Conservation (phyloP, 2,888 invertebrate genomes). For the Allacma fusca region DNA sequence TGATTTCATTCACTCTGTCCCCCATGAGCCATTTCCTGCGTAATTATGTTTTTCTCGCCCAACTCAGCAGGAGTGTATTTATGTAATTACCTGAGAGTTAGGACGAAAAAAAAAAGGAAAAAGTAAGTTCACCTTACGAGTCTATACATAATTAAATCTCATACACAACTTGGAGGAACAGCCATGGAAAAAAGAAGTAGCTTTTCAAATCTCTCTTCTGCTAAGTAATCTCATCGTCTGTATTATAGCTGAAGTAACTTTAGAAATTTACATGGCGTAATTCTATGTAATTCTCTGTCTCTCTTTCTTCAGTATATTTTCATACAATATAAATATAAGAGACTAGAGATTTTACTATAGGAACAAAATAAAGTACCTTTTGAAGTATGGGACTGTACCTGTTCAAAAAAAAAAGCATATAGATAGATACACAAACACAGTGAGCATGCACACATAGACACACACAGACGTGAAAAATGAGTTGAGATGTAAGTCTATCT, state of each 20-base stretch:
- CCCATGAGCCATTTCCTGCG: slow-evolving; percentile 46
- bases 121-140: not conserved
- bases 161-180: too few species aligned
- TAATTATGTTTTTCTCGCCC: slow-evolving; percentile 48
- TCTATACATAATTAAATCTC: slow-evolving; percentile 11
- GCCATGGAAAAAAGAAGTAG: too few species aligned
- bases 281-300: slow-evolving; percentile 10
- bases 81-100: slow-evolving; percentile 39
- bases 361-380: too few species aligned
- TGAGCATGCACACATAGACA: too few species aligned
- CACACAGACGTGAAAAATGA: too few species aligned
- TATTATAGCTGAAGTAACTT: not conserved
- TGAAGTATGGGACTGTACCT: too few species aligned
- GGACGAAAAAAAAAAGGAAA: not conserved
- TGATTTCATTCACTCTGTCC: slow-evolving; percentile 26
- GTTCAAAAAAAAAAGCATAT: too few species aligned
- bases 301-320: not conserved
- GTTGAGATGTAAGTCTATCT: too few species aligned
- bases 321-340: too few species aligned
- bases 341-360: too few species aligned
- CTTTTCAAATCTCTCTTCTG: too few species aligned
- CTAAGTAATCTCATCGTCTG: not conserved
- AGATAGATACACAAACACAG: too few species aligned
- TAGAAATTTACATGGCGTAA: slow-evolving; percentile 12
- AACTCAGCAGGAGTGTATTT: slow-evolving; percentile 37